Evolutionary conservation across 2,888 invertebrate species (phyloP), one percentile per base, ranked within the genome.

Genomic region (Amblyjoppa fuscipennis): DNA sequence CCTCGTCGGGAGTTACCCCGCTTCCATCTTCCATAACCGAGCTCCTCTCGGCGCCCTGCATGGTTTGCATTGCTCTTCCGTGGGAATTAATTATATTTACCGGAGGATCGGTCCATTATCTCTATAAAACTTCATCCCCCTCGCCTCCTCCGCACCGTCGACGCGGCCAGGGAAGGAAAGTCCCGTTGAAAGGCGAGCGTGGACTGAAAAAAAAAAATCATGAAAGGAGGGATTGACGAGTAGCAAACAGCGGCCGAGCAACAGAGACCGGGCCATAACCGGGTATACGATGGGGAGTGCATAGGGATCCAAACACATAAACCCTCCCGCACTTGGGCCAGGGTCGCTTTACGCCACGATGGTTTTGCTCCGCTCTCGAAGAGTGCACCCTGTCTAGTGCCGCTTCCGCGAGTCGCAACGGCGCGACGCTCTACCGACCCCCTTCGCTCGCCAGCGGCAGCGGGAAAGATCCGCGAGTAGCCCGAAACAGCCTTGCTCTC

Each of bases 291-390:
- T 90, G 90, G 91, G 90, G 91, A 64, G 64, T 91, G 91, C 92
- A 92, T 91, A 92, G 92, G 92, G 92, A 93, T 92, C 92, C 92
- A 92, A 92, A 92, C 91, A 91, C 92, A 93, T 93, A 93, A 93
- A 93, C 91, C 88, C 90, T 89, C 89, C 87, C 92, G 89, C 90
- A 70, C 88, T 88, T 83, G 85, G 77, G 53, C 81, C 71, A 49
- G 82, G 76, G 74, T 81, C 81, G 77, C 61, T 77, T 84, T 81
- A 82, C 68, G 64, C 78, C 51, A 73, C 28, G 41, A 38, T 28
- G 38, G 49, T 56, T 73, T 76, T 71, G n/a, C 70, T 64, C 64
- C n/a, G 25, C 51, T 28, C 84, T 38, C 75, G 73, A 53, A 45
- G 71, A 77, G 66, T 70, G 66, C 61, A 61, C 79, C 41, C 20